phyloP scores from a whole-genome alignment of 2,888 invertebrate genomes.

The Microctonus hyperodae region DNA sequence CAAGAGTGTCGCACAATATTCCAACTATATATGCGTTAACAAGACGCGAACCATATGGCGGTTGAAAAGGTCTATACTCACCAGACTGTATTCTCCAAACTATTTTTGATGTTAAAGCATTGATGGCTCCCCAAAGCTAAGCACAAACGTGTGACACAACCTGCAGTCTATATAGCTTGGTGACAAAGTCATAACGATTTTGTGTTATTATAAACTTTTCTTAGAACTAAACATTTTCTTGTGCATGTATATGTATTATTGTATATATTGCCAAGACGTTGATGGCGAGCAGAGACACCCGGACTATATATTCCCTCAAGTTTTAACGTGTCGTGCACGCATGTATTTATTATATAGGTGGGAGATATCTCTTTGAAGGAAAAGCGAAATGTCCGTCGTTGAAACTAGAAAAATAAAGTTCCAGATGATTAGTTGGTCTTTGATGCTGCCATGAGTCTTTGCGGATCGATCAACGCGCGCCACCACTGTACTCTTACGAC shows the following conservation, averaged over 20 bases:
- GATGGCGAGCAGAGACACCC: slow-evolving; percentile 31
- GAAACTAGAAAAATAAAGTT: slow-evolving; percentile 31
- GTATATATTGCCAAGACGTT: slow-evolving; percentile 17
- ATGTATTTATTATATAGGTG: neutral
- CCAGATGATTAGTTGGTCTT: slow-evolving; percentile 25
- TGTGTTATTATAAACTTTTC: slow-evolving; percentile 8
- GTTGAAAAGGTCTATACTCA: slow-evolving; percentile 38
- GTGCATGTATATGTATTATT: neutral
- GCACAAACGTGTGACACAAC: neutral
- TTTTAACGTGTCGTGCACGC: neutral
- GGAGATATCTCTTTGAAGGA: slow-evolving; percentile 20
- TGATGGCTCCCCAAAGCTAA: neutral
- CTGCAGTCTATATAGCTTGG: slow-evolving; percentile 7
- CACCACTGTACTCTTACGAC: slow-evolving; percentile 2
- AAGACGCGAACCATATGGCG: slow-evolving; percentile 59
- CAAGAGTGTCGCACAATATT: slow-evolving; percentile 55
- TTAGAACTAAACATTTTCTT: neutral
- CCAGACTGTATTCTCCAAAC: slow-evolving; percentile 31
- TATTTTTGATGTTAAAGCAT: slow-evolving; percentile 39
- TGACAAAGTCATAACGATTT: slow-evolving; percentile 19
- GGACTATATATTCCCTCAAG: slow-evolving; percentile 24
- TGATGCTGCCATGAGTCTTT: slow-evolving; percentile 24
- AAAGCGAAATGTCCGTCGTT: slow-evolving; percentile 21
- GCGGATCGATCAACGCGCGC: slow-evolving; percentile 19
- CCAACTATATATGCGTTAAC: slow-evolving; percentile 27